Conservation (phyloP, 2,113 vertebrate species). For the Scatophagus argus region DNA sequence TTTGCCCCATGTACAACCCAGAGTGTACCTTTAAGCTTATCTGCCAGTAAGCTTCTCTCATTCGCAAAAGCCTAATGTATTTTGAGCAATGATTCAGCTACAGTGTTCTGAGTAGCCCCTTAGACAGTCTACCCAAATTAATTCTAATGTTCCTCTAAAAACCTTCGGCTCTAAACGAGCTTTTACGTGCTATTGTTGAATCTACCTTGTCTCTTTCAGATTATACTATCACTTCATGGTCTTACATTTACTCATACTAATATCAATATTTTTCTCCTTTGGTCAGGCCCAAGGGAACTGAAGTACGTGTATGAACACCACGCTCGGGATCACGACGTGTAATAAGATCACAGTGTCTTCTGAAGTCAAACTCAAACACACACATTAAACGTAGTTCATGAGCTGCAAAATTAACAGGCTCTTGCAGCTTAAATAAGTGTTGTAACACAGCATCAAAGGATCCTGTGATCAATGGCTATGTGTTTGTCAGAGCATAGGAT, state of each 20-base stretch:
- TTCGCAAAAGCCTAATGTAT: not conserved
- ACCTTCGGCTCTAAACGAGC: not conserved
- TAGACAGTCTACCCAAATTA: not conserved
- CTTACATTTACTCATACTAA: not conserved
- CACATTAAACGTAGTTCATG: conserved; percentile 1
- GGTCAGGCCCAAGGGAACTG: not conserved
- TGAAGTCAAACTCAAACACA: conserved; percentile 7
- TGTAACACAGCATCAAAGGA: conserved; percentile 12
- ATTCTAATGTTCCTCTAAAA: not conserved
- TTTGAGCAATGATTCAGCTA: not conserved
- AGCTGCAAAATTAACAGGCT: conserved; percentile 3
- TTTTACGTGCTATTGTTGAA: not conserved
- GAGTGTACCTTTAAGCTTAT: not conserved
- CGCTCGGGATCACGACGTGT: not conserved
- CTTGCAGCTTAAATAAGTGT: conserved; percentile 1
- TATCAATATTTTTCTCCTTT: not conserved
- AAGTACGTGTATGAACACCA: not conserved
- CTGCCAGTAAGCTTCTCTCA: not conserved
- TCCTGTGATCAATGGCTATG: conserved; percentile 27
- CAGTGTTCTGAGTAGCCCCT: not conserved
- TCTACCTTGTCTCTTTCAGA: not conserved
- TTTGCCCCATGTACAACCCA: not conserved
- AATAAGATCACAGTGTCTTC: not conserved
- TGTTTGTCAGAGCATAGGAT: conserved; percentile 20
- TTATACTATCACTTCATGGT: not conserved